Percentiles rank a stretch among this genome's conserved stretches.
Evolutionary conservation across 1,140 invertebrate genomes (phyloP).

Genomic region (Heliconius melpomene): DNA sequence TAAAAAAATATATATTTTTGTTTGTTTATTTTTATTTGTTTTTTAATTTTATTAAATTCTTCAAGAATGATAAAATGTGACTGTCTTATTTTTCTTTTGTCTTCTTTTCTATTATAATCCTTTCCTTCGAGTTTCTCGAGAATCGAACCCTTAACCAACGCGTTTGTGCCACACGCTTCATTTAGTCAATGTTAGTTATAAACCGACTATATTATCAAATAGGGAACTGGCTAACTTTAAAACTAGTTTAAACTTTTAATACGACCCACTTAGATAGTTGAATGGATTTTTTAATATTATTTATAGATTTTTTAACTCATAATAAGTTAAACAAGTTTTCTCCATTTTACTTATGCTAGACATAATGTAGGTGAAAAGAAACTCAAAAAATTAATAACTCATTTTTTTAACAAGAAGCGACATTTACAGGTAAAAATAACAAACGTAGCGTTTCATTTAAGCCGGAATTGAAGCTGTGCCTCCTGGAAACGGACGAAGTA

Average conservation of each 20-base stretch:
- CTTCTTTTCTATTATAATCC: too few species aligned
- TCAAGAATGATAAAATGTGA: too few species aligned
- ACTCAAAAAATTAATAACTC: neutral
- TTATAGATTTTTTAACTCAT: neutral
- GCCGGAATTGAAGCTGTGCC: too few species aligned
- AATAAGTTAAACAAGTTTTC: neutral
- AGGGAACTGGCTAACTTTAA: neutral
- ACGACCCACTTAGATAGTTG: neutral
- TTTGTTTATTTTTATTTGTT: neutral
- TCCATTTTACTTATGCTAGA: neutral
- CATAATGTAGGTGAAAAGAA: neutral
- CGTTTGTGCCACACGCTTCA: neutral
- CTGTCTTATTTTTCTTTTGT: too few species aligned
- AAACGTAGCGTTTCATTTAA: too few species aligned
- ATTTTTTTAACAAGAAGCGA: neutral
- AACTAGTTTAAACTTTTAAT: neutral
- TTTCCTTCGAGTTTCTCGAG: too few species aligned
- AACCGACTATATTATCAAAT: neutral
- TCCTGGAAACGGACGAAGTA: too few species aligned
- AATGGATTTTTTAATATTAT: conserved; percentile 1
- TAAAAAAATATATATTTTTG: neutral
- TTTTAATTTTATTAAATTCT: too few species aligned
- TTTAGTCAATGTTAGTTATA: neutral
- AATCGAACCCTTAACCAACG: too few species aligned
- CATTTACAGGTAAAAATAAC: neutral